Percentiles rank a stretch among this genome's conserved stretches.
Conservation (phyloP, 2,113 vertebrate genomes). For the Laterallus jamaicensis region DNA sequence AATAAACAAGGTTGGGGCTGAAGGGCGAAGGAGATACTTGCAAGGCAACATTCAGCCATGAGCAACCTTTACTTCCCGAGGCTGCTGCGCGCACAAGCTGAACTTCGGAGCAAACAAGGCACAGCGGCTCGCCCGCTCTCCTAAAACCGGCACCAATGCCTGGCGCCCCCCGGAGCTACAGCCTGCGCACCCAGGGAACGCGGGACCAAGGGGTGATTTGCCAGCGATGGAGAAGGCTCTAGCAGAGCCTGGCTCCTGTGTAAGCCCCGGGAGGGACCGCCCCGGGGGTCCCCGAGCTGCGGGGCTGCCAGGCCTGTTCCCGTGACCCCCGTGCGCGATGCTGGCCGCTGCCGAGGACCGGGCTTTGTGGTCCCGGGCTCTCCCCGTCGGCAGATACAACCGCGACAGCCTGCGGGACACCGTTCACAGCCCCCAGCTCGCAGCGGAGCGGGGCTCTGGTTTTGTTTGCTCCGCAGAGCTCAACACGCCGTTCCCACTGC, state of each 20-base stretch:
- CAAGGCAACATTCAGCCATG: not conserved
- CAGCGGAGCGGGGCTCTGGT: not conserved
- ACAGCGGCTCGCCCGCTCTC: fast-evolving
- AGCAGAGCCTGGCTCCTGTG: not conserved
- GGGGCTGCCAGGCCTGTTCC: not conserved
- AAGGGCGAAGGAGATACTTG: not conserved
- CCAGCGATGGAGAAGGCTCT: not conserved
- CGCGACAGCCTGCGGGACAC: not conserved
- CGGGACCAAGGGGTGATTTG: fast-evolving
- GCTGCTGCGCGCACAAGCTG: fast-evolving
- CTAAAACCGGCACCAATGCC: not conserved
- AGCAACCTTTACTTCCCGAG: not conserved
- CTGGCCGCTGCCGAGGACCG: fast-evolving
- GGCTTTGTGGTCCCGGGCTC: not conserved
- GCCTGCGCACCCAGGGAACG: fast-evolving
- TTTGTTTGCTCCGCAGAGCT: not conserved
- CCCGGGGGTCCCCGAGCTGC: fast-evolving
- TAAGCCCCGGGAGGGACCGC: not conserved
- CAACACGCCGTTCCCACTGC: not conserved
- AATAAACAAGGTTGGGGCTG: not conserved
- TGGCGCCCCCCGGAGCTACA: not conserved
- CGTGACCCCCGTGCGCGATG: fast-evolving
- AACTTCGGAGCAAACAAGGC: not conserved
- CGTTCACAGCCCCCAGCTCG: fast-evolving
- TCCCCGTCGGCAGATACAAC: not conserved